These are phyloP conservation scores for Pavo muticus DNA, from an alignment of 2,113 vertebrate genomes.

Conservation along the genomic window DNA sequence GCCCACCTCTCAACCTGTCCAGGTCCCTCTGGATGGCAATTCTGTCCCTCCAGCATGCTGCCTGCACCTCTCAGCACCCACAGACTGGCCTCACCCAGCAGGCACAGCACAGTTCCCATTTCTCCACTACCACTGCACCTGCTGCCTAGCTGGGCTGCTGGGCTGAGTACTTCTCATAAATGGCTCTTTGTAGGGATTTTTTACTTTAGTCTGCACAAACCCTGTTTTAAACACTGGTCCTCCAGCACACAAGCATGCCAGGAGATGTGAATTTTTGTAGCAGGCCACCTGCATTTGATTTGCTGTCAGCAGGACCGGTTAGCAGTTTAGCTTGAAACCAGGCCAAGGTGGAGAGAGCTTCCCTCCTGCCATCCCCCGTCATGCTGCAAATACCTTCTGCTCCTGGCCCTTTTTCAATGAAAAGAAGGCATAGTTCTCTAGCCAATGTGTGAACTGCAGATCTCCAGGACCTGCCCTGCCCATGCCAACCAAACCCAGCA, in stretches of 20 bases:
- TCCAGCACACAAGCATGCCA: background rate
- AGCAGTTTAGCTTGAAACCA: background rate
- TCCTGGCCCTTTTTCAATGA: background rate
- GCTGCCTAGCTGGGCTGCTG: background rate
- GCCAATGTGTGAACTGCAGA: fast-evolving
- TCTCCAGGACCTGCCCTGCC: background rate
- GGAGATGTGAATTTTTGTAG: background rate
- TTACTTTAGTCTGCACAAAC: background rate
- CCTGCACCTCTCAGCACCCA: background rate
- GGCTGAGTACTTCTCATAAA: background rate
- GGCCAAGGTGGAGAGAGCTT: background rate
- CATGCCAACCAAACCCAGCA: background rate
- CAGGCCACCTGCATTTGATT: background rate
- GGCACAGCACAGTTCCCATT: background rate
- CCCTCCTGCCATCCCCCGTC: background rate
- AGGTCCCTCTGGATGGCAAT: background rate
- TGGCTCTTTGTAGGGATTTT: background rate
- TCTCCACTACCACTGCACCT: background rate
- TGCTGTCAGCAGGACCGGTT: background rate
- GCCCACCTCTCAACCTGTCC: background rate
- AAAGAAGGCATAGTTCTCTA: background rate
- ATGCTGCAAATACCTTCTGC: background rate
- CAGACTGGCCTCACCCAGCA: background rate
- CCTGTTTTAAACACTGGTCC: background rate
- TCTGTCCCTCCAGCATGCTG: background rate